Conservation (phyloP, 2,888 invertebrate species). For the Balanococcus diminutus region DNA sequence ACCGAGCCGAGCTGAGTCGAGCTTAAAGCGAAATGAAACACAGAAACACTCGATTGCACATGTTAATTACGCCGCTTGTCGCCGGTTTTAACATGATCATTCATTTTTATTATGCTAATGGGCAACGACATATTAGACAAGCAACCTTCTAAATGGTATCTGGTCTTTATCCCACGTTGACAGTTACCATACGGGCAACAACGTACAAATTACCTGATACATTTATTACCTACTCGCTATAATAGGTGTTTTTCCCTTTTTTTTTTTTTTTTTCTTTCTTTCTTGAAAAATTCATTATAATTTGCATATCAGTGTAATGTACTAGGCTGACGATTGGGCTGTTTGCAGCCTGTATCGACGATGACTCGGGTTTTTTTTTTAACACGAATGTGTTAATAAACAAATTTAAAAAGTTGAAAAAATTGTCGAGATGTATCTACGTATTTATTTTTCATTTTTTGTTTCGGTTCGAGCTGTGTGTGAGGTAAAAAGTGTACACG, state of each 20-base stretch:
- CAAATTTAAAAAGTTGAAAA: background rate
- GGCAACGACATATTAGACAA: conserved; percentile 51
- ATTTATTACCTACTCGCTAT: background rate
- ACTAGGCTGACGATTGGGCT: background rate
- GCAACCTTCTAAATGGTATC: conserved; percentile 51
- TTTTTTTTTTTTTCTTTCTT: no score
- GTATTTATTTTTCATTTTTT: background rate
- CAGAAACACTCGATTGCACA: conserved; percentile 53
- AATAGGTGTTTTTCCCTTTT: conserved; percentile 4
- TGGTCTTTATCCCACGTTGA: conserved; percentile 53
- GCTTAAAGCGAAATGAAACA: background rate
- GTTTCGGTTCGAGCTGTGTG: background rate
- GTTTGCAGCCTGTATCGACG: no score
- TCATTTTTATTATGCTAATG: conserved; percentile 56
- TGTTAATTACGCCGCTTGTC: conserved; percentile 53
- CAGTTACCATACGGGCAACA: conserved; percentile 48
- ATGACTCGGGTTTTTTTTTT: no score
- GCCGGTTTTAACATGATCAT: conserved; percentile 53
- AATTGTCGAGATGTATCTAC: background rate
- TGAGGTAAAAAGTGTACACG: background rate
- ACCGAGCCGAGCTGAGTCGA: background rate
- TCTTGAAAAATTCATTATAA: background rate
- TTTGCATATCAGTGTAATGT: background rate
- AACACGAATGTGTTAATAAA: no score
- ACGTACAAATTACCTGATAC: conserved; percentile 21